Conservation (phyloP, 2,888 invertebrate genomes). For the Encarsia formosa region DNA sequence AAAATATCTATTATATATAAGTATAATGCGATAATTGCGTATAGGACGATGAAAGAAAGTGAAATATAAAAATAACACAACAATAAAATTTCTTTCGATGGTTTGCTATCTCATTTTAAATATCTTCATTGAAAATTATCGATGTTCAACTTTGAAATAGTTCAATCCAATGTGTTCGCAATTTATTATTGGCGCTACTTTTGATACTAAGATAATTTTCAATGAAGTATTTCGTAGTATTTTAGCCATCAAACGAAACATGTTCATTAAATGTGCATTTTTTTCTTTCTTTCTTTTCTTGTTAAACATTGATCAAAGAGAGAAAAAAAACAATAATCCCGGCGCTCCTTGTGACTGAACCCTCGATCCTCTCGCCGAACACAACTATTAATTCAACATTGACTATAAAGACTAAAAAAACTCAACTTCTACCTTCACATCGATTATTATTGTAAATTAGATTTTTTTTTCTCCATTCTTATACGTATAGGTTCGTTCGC, state of each 20-base stretch:
- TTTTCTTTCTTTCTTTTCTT: no score
- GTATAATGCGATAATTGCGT: slow-evolving; percentile 6
- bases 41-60: slow-evolving; percentile 1
- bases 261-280: slow-evolving; percentile 4
- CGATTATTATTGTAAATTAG: no score
- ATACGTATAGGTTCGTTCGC: no score
- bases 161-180: no score
- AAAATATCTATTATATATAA: slow-evolving; percentile 18
- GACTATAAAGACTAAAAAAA: slow-evolving; percentile 5
- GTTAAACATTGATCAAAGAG: no score
- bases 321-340: no score
- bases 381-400: slow-evolving; percentile 6
- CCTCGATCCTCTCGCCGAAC: slow-evolving; percentile 17
- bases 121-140: slow-evolving; percentile 12
- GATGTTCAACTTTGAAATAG: no score
- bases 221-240: not conserved
- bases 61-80: slow-evolving; percentile 1
- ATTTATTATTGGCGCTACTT: no score
- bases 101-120: not conserved
- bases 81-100: slow-evolving; percentile 1
- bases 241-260: not conserved
- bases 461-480: no score
- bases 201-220: slow-evolving; percentile 8
- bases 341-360: slow-evolving; percentile 12
- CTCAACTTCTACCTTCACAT: no score